These are phyloP conservation scores for Desoria tigrina DNA, from an alignment of 2,888 invertebrate genomes.

Conservation along the genomic window DNA sequence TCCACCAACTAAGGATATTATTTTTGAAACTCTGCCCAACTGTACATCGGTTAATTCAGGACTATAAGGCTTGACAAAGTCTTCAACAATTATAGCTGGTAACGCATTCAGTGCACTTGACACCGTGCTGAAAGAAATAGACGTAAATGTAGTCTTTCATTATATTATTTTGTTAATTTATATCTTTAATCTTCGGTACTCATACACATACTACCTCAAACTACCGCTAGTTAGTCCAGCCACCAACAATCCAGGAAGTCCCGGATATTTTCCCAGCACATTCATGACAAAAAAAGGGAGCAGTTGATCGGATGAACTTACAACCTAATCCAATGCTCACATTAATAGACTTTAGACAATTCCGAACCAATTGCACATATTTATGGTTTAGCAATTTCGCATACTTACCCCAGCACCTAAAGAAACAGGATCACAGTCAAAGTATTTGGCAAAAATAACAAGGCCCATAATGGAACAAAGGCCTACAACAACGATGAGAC, in stretches of 20 bases:
- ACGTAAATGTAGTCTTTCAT: not conserved
- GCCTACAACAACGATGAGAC: slow-evolving; percentile 30
- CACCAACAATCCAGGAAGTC: slow-evolving; percentile 43
- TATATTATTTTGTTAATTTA: not conserved
- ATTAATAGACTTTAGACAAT: not conserved
- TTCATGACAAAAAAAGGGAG: slow-evolving; percentile 48
- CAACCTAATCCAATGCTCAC: slow-evolving; percentile 22
- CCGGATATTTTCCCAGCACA: slow-evolving; percentile 31
- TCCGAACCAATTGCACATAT: not conserved
- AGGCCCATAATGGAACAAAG: slow-evolving; percentile 39
- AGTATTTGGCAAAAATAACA: slow-evolving; percentile 43
- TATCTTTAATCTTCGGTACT: no score
- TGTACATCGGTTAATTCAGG: slow-evolving; percentile 37
- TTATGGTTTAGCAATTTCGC: not conserved
- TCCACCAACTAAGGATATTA: slow-evolving; percentile 72
- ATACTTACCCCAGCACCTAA: slow-evolving; percentile 13
- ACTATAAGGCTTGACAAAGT: slow-evolving; percentile 65
- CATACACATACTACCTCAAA: slow-evolving; percentile 23
- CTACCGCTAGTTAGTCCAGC: slow-evolving; percentile 41
- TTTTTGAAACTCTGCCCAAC: slow-evolving; percentile 73
- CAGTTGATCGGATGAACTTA: slow-evolving; percentile 43
- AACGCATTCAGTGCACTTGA: slow-evolving; percentile 91
- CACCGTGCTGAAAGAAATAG: slow-evolving; percentile 74
- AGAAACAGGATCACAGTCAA: slow-evolving; percentile 41
- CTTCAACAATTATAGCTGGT: slow-evolving; percentile 86